These are phyloP conservation scores for Coregonus ussuriensis DNA, from an alignment of 2,797 vertebrate species.

Conservation along the genomic window DNA sequence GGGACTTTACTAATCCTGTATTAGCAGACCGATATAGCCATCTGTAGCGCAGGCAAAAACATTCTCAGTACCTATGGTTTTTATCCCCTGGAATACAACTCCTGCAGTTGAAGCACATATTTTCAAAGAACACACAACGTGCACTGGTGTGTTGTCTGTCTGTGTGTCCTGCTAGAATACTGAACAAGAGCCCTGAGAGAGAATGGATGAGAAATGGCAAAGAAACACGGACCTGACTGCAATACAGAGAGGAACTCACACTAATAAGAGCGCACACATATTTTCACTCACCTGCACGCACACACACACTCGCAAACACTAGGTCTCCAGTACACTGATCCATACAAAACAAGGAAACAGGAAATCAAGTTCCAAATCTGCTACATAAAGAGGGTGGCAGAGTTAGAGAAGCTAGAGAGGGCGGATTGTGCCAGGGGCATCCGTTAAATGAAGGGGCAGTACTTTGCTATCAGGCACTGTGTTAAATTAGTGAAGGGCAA, in stretches of 20 bases:
- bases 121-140: background rate
- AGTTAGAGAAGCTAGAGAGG: background rate
- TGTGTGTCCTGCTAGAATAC: background rate
- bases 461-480: constrained; percentile 3
- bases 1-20: background rate
- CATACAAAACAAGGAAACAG: background rate
- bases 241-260: background rate
- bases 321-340: background rate
- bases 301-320: no score
- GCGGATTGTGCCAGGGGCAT: background rate
- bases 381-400: background rate
- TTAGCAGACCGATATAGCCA: background rate
- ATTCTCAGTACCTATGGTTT: background rate
- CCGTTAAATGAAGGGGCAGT: background rate
- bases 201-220: background rate
- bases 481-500: background rate
- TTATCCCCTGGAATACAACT: background rate
- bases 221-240: background rate
- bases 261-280: background rate
- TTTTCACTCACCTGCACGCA: no score
- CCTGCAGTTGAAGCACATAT: constrained; percentile 1
- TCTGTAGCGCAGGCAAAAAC: background rate
- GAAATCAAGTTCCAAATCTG: background rate
- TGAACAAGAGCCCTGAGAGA: background rate
- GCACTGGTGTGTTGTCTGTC: background rate